phyloP scores from a whole-genome alignment of 2,888 invertebrate genomes.

The Drosophila maculinotata region DNA sequence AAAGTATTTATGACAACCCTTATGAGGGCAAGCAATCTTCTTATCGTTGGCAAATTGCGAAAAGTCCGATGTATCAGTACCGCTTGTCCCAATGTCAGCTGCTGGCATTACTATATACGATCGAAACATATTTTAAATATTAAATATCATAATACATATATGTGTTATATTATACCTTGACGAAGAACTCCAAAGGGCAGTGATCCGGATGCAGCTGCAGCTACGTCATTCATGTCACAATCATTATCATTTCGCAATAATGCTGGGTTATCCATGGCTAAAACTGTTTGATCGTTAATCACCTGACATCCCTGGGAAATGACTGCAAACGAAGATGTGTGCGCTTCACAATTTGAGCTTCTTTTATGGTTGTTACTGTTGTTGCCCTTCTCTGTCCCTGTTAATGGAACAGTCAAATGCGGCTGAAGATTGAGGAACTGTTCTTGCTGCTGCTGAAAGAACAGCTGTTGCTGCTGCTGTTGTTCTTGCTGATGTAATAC shows the following conservation, averaged over 20 bases:
- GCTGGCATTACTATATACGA: constrained; percentile 6
- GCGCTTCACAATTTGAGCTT: constrained; percentile 26
- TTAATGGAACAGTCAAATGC: constrained; percentile 29
- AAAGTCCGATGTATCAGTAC: constrained; percentile 32
- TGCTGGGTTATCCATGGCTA: constrained; percentile 18
- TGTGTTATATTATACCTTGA: constrained; percentile 25
- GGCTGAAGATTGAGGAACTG: constrained; percentile 48
- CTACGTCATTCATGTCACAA: constrained; percentile 31
- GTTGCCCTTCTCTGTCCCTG: too few relatives aligned
- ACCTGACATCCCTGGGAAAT: constrained; percentile 18
- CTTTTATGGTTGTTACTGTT: constrained; percentile 15
- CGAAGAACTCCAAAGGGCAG: constrained; percentile 34
- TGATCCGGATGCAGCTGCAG: constrained; percentile 18
- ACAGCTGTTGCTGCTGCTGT: constrained; percentile 51
- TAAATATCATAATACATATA: too few relatives aligned
- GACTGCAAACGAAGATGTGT: constrained; percentile 5
- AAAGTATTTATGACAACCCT: constrained; percentile 99
- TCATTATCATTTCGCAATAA: constrained; percentile 29
- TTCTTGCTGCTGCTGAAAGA: constrained; percentile 59
- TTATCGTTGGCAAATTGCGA: constrained; percentile 58
- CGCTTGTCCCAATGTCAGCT: constrained; percentile 5
- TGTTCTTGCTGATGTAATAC: constrained; percentile 52
- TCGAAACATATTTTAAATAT: too few relatives aligned
- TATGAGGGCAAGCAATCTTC: constrained; percentile 93
- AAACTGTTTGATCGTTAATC: constrained; percentile 13